Percentiles rank a stretch among this genome's conserved stretches.
These are phyloP conservation scores for Lasioglossum villosulum DNA, from an alignment of 2,888 invertebrate species.

Conservation along the genomic window DNA sequence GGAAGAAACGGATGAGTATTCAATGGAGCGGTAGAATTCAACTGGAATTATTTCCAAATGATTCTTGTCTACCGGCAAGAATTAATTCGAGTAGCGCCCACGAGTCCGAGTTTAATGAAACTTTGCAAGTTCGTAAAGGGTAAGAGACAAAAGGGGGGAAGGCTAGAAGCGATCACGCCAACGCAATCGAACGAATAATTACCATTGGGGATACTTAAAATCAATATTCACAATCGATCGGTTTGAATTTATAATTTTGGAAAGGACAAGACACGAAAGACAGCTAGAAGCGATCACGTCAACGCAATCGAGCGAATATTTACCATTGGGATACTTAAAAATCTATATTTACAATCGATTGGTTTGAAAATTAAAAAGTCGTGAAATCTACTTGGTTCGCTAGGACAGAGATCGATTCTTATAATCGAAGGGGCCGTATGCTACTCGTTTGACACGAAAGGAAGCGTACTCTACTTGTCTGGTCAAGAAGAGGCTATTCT, in stretches of 20 bases:
- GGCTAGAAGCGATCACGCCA: background rate
- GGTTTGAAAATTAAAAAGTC: background rate
- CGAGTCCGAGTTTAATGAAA: slow-evolving; percentile 15
- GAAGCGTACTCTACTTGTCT: slow-evolving; percentile 1
- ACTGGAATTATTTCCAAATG: background rate
- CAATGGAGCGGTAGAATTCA: background rate
- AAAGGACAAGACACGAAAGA: no score
- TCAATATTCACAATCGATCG: slow-evolving; percentile 1
- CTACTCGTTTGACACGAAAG: slow-evolving; percentile 6
- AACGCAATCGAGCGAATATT: background rate
- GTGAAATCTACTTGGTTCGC: background rate
- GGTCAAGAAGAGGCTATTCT: background rate
- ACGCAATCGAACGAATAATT: background rate
- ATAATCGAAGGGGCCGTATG: background rate
- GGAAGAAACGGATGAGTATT: slow-evolving; percentile 6
- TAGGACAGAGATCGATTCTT: background rate
- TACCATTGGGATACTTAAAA: background rate
- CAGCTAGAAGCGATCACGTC: background rate
- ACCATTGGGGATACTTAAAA: background rate
- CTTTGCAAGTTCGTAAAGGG: slow-evolving; percentile 3
- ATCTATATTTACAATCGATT: slow-evolving; percentile 5
- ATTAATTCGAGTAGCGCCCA: background rate
- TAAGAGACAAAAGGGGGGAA: background rate
- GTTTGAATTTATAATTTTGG: no score
- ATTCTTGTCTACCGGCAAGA: background rate